Evolutionary conservation across 2,797 vertebrate genomes (phyloP), one percentile per base, ranked within the genome.

Genomic region (Chaetophractus vellerosus): DNA sequence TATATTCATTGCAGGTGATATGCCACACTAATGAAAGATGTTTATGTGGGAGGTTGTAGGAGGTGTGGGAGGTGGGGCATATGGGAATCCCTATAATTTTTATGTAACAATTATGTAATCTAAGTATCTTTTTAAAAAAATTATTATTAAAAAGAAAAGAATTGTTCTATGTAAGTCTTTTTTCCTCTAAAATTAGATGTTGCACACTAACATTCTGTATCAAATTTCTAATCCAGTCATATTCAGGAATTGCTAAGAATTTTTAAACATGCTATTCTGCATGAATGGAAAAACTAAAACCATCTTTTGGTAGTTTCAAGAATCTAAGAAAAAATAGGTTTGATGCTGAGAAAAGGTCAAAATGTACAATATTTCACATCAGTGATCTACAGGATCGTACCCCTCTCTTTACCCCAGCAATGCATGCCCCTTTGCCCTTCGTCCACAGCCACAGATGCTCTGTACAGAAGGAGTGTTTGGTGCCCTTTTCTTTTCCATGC

Each of bases 161-260:
- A 97, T 97, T 72, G 24, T 50, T 94, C 15, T 94, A 45, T 88
- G 9, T n/a, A 87, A 59, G 50, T 92, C 55, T 26, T 5, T 75
- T 83, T 85, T 45, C 10, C 45, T 45, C 10, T 82, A 50, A 75
- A 68, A 89, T 57, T 21, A 57, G 86, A 92, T 89, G 61, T 85
- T 92, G 71, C 66, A 74, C 41, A 86, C 12, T 94, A 48, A 64
- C 96, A 85, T 83, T 12, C 78, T 96, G 3, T 72, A 91, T 41
- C 19, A 88, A 41, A 90, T 68, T 81, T 18, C 26, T 88, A 63
- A 68, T 1, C 21, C 0, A 41, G 2, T 14, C n/a, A 75, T 68
- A 92, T 36, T 9, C 31, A 81, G 24, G 19, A 61, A 24, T 75
- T 93, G 23, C 75, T 71, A 41, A 96, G 61, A 48, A 88, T 59